phyloP scores from a whole-genome alignment of 2,797 vertebrate genomes.

The Cetoscarus ocellatus region DNA sequence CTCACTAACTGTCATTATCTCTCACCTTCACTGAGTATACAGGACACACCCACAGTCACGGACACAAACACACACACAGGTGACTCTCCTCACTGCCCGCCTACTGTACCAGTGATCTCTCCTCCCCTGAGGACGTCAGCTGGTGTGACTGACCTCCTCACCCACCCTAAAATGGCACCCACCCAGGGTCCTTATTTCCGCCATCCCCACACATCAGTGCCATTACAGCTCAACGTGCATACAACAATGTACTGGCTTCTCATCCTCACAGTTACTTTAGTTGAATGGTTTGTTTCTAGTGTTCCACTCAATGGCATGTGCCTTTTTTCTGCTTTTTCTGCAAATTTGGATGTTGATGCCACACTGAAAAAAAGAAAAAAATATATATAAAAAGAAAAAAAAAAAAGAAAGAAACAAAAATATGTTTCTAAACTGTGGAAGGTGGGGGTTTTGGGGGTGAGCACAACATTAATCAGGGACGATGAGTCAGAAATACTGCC shows the following conservation, averaged over 20 bases:
- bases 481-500: constrained; percentile 78
- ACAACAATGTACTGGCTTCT: constrained; percentile 65
- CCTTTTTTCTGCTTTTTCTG: constrained; percentile 88
- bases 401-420: constrained; percentile 6
- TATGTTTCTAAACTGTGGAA: constrained; percentile 62
- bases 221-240: constrained; percentile 72
- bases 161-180: constrained; percentile 39
- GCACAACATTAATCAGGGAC: constrained; percentile 84
- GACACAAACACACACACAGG: constrained; percentile 50
- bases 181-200: constrained; percentile 23
- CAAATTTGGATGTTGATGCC: constrained; percentile 80
- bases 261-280: constrained; percentile 67
- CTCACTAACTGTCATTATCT: constrained; percentile 76
- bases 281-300: constrained; percentile 73
- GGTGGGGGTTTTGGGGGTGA: constrained; percentile 58
- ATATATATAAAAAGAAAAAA: background rate
- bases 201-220: constrained; percentile 77
- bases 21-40: constrained; percentile 76
- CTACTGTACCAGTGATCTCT: constrained; percentile 59
- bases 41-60: constrained; percentile 65
- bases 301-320: constrained; percentile 87
- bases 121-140: constrained; percentile 56
- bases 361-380: constrained; percentile 56
- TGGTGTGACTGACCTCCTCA: constrained; percentile 65
- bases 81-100: constrained; percentile 68